Percentiles rank a stretch among this genome's conserved stretches.
Conservation (phyloP, 2,113 vertebrate genomes). For the Henicopernis longicauda region DNA sequence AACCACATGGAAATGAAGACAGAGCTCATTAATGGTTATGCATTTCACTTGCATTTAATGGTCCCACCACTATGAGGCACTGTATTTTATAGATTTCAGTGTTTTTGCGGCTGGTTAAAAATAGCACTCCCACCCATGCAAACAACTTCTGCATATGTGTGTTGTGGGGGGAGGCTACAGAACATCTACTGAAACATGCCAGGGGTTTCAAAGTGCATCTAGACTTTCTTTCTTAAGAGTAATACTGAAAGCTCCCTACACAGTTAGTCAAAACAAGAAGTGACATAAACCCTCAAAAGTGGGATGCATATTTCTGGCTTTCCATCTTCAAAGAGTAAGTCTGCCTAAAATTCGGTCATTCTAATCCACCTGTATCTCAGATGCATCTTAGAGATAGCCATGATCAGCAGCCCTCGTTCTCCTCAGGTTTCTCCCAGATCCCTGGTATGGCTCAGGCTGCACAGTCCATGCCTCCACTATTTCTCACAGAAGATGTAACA, state of each 20-base stretch:
- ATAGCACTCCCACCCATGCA: background rate
- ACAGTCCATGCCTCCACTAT: background rate
- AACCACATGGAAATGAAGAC: background rate
- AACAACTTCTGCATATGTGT: background rate
- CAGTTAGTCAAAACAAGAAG: background rate
- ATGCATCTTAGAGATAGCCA: background rate
- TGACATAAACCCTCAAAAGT: background rate
- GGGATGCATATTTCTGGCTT: background rate
- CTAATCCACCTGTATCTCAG: background rate
- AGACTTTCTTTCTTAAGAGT: background rate
- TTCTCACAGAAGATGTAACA: background rate
- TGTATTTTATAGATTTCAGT: background rate
- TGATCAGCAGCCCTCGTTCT: background rate
- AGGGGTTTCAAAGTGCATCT: background rate
- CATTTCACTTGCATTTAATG: background rate
- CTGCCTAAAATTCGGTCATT: background rate
- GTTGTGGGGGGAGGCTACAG: background rate
- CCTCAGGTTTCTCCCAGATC: background rate
- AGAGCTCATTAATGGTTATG: background rate
- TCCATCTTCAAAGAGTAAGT: background rate
- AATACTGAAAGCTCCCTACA: background rate
- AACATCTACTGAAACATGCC: background rate
- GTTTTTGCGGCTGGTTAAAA: background rate
- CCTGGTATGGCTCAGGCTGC: background rate
- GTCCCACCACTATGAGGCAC: background rate